Evolutionary conservation across 2,797 vertebrate species (phyloP).

Genomic region (Catostomus latipinnis): DNA sequence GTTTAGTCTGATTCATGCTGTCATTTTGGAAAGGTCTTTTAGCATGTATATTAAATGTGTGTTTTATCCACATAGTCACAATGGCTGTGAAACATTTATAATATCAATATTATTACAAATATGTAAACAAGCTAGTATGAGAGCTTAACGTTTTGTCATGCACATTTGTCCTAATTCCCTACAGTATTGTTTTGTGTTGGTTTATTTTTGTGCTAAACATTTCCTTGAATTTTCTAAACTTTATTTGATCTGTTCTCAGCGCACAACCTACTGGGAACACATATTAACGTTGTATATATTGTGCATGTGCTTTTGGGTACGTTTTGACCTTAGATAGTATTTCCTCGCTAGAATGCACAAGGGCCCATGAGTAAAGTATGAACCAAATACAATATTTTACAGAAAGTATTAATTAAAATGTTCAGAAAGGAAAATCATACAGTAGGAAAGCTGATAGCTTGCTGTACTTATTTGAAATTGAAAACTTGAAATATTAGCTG

Average conservation of each 20-base stretch:
- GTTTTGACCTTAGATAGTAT: slow-evolving; percentile 36
- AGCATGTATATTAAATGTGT: slow-evolving; percentile 3
- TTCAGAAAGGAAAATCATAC: neutral
- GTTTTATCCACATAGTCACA: slow-evolving; percentile 16
- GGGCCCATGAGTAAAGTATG: slow-evolving; percentile 11
- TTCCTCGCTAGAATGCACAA: slow-evolving; percentile 35
- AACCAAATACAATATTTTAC: slow-evolving; percentile 28
- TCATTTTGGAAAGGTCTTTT: slow-evolving; percentile 22
- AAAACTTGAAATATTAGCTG: neutral
- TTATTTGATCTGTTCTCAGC: slow-evolving; percentile 26
- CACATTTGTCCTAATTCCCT: slow-evolving; percentile 6
- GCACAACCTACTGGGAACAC: neutral
- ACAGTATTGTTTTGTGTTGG: slow-evolving; percentile 13
- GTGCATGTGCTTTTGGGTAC: slow-evolving; percentile 14
- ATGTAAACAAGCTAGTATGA: slow-evolving; percentile 21
- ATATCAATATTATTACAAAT: neutral
- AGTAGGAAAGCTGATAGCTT: neutral
- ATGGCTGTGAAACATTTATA: slow-evolving; percentile 10
- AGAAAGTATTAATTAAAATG: neutral
- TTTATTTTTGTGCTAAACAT: slow-evolving; percentile 24
- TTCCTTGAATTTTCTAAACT: slow-evolving; percentile 18
- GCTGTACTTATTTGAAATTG: slow-evolving; percentile 22
- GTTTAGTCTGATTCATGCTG: neutral
- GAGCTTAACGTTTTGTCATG: neutral
- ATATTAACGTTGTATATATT: slow-evolving; percentile 8